Evolutionary conservation across 2,113 vertebrate genomes (phyloP).

Genomic region (Leiothrix lutea): DNA sequence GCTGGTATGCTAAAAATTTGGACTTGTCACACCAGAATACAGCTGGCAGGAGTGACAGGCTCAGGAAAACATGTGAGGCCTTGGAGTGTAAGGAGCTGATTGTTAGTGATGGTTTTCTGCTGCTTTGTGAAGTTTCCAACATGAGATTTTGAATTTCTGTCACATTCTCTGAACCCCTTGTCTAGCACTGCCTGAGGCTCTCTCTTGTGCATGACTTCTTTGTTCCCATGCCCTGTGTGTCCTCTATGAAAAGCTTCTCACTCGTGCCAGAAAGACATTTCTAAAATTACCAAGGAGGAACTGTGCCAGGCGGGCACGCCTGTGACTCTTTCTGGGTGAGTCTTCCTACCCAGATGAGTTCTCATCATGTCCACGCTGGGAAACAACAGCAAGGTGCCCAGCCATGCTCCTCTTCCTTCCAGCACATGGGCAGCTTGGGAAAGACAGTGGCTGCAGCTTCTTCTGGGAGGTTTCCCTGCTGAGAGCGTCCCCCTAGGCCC

Average conservation of each 20-base stretch:
- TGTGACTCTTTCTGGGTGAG: not conserved
- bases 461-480: not conserved
- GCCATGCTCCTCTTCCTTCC: not conserved
- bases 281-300: constrained; percentile 11
- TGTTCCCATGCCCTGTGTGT: not conserved
- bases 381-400: not conserved
- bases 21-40: constrained; percentile 1
- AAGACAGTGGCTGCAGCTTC: not conserved
- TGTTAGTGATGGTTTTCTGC: not conserved
- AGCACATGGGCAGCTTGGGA: not conserved
- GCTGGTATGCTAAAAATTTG: constrained; percentile 21
- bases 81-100: not conserved
- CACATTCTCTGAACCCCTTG: not conserved
- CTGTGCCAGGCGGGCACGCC: not conserved
- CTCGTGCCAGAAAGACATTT: not conserved
- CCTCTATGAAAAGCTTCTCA: not conserved
- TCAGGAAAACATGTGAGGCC: not conserved
- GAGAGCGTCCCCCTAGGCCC: not conserved
- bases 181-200: not conserved
- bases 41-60: not conserved
- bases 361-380: not conserved
- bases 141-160: not conserved
- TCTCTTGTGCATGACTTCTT: not conserved
- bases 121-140: not conserved
- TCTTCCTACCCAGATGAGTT: not conserved